Percentiles rank a stretch among this genome's conserved stretches.
Evolutionary conservation across 2,797 vertebrate species (phyloP).

Genomic region (Taeniopygia guttata): DNA sequence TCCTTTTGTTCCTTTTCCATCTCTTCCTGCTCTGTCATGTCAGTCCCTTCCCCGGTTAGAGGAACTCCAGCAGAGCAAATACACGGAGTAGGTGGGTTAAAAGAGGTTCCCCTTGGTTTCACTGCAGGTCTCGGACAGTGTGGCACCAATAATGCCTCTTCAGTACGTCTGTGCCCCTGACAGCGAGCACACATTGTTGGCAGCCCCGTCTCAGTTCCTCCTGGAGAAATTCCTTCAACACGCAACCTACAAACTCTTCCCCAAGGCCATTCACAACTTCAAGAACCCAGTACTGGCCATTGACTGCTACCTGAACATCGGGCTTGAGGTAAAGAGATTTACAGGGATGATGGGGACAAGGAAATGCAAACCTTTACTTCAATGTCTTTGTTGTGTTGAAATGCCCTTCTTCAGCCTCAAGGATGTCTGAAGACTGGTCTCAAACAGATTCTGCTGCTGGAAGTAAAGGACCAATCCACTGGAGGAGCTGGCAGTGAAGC

Average conservation of each 20-base stretch:
- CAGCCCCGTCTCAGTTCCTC: constrained; percentile 93
- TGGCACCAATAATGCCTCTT: constrained; percentile 82
- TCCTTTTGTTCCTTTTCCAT: neutral
- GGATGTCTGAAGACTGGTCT: neutral
- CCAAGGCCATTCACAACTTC: constrained; percentile 86
- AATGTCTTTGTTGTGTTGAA: neutral
- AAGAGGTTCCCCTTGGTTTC: neutral
- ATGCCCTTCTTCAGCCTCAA: neutral
- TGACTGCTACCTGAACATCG: constrained; percentile 96
- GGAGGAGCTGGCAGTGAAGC: neutral
- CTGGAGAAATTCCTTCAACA: constrained; percentile 95
- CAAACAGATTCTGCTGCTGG: neutral
- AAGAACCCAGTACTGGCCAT: constrained; percentile 91
- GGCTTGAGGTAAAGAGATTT: constrained; percentile 83
- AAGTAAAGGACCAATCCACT: neutral
- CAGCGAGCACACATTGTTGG: constrained; percentile 92
- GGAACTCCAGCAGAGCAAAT: neutral
- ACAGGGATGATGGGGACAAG: neutral
- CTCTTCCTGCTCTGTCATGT: neutral
- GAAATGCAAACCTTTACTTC: neutral
- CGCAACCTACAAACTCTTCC: constrained; percentile 91
- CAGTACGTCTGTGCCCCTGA: constrained; percentile 97
- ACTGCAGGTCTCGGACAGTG: constrained; percentile 85
- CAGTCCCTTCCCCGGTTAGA: neutral
- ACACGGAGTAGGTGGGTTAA: neutral